Percentiles rank a stretch among this genome's conserved stretches.
These are phyloP conservation scores for Armadillidium nasatum DNA, from an alignment of 1,140 invertebrate species.

Conservation along the genomic window DNA sequence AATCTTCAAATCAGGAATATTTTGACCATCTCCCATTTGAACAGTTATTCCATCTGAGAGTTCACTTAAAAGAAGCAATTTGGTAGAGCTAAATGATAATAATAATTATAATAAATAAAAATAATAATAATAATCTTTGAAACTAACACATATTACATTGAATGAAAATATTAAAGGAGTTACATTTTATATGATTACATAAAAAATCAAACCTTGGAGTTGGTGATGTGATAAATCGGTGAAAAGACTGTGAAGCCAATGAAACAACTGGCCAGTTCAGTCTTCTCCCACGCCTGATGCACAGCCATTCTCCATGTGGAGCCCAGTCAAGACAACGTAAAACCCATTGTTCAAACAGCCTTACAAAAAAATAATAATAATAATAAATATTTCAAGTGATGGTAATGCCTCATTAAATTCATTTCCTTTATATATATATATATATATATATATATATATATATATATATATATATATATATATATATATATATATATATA, in stretches of 20 bases:
- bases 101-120: too few relatives aligned
- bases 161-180: too few relatives aligned
- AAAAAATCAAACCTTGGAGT: background rate
- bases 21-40: conserved; percentile 36
- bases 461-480: too few relatives aligned
- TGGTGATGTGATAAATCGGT: background rate
- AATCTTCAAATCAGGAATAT: conserved; percentile 36
- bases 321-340: conserved; percentile 40
- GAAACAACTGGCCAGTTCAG: conserved; percentile 40
- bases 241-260: background rate
- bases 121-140: too few relatives aligned
- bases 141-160: too few relatives aligned
- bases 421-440: too few relatives aligned
- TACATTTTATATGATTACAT: too few relatives aligned
- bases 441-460: too few relatives aligned
- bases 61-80: conserved; percentile 28
- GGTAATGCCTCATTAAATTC: too few relatives aligned
- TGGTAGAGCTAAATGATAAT: background rate
- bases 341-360: conserved; percentile 43
- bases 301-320: conserved; percentile 43
- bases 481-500: too few relatives aligned
- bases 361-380: too few relatives aligned
- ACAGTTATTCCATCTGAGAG: conserved; percentile 39
- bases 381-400: too few relatives aligned
- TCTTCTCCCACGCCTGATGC: conserved; percentile 34